Percentiles rank a stretch among this genome's conserved stretches.
phyloP scores from a whole-genome alignment of 2,797 vertebrate genomes.

The Limosa lapponica region DNA sequence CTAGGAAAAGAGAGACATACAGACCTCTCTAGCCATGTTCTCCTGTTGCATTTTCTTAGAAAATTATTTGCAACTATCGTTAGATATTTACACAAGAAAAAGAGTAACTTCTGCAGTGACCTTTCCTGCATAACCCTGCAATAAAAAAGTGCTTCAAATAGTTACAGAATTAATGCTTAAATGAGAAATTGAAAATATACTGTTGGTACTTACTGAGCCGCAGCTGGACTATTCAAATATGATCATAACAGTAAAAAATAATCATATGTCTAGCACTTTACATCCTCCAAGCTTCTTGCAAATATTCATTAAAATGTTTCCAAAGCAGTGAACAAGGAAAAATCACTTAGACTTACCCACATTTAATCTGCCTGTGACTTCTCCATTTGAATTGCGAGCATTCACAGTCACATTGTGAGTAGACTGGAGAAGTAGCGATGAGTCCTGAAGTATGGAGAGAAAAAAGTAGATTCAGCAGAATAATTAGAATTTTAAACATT shows the following conservation, averaged over 20 bases:
- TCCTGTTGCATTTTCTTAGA: not conserved
- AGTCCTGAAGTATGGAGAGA: constrained; percentile 80
- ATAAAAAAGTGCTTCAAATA: not conserved
- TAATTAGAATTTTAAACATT: not conserved
- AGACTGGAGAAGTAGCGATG: constrained; percentile 88
- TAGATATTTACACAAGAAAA: not conserved
- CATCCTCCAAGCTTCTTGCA: not conserved
- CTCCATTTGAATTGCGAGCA: constrained; percentile 86
- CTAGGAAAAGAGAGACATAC: not conserved
- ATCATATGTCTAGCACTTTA: not conserved
- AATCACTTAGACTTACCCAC: constrained; percentile 85
- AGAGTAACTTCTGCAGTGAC: not conserved
- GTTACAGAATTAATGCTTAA: not conserved
- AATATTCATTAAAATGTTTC: not conserved
- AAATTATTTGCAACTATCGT: not conserved
- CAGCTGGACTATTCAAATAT: not conserved
- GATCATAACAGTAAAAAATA: not conserved
- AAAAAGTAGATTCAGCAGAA: not conserved
- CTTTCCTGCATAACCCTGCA: not conserved
- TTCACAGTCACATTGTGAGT: constrained; percentile 90
- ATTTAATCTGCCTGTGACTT: constrained; percentile 89
- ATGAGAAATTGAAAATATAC: not conserved
- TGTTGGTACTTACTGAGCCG: not conserved
- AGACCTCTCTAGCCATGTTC: not conserved
- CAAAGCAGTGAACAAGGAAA: not conserved